phyloP scores from a whole-genome alignment of 2,888 invertebrate species.

The Dasysyrphus albostriatus region DNA sequence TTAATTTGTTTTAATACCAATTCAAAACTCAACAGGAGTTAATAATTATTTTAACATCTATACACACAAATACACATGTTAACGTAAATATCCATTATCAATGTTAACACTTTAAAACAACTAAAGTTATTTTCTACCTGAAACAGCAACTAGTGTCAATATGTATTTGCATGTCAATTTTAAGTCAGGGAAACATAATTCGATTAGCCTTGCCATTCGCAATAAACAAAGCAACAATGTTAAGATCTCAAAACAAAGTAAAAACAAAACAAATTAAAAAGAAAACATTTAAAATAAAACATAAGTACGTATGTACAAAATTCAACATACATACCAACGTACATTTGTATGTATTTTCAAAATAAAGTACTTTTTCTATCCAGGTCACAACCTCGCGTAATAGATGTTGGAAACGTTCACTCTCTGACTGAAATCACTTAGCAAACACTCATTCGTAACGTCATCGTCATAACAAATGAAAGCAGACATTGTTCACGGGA shows the following conservation, averaged over 20 bases:
- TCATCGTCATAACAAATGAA: slow-evolving; percentile 42
- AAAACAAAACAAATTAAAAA: neutral
- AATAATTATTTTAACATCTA: no score
- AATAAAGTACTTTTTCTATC: slow-evolving; percentile 34
- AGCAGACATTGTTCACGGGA: slow-evolving; percentile 55
- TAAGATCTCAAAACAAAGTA: neutral
- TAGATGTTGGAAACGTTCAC: slow-evolving; percentile 47
- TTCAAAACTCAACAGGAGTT: no score
- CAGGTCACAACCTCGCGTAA: slow-evolving; percentile 59
- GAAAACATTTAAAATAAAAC: slow-evolving; percentile 13
- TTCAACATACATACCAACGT: neutral
- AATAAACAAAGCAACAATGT: neutral
- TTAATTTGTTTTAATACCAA: no score
- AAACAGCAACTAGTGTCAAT: slow-evolving; percentile 1
- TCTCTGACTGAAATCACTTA: slow-evolving; percentile 52
- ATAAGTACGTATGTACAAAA: neutral
- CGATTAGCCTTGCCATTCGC: slow-evolving; percentile 15
- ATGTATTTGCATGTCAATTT: slow-evolving; percentile 2
- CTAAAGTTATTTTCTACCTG: neutral
- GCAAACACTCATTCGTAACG: slow-evolving; percentile 50
- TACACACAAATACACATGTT: no score
- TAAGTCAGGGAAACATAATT: neutral
- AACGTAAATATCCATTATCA: no score
- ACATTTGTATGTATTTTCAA: neutral
- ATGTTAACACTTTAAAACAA: no score